These are phyloP conservation scores for Troides helena DNA, from an alignment of 2,888 invertebrate species.

Conservation along the genomic window DNA sequence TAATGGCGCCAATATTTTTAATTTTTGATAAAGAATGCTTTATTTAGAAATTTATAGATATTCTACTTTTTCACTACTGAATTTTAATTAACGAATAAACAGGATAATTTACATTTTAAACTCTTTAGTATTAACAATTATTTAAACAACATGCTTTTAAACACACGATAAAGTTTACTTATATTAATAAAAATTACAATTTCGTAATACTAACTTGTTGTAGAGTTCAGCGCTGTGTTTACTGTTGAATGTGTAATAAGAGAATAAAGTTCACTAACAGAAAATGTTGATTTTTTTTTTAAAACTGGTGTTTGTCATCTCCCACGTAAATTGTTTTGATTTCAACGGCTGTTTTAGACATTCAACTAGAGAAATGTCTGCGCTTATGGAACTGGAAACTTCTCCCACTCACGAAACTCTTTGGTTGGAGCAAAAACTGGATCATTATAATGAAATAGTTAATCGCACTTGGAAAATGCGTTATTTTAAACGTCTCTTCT, in stretches of 20 bases:
- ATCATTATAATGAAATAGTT: slow-evolving; percentile 58
- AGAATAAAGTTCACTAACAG: not conserved
- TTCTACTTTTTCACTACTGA: no score
- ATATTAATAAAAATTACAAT: slow-evolving; percentile 14
- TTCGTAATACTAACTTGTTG: slow-evolving; percentile 6
- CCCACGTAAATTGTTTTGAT: slow-evolving; percentile 39
- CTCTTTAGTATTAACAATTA: no score
- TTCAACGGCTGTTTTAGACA: slow-evolving; percentile 48
- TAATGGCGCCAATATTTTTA: no score
- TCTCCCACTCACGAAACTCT: slow-evolving; percentile 38
- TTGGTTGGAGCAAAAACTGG: slow-evolving; percentile 62
- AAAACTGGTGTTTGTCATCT: slow-evolving; percentile 33
- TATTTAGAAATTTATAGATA: no score
- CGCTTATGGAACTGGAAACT: slow-evolving; percentile 35
- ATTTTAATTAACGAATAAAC: no score
- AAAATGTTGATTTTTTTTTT: slow-evolving; percentile 33
- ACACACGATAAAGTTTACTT: slow-evolving; percentile 20
- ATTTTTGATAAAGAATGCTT: no score
- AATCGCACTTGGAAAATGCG: slow-evolving; percentile 61
- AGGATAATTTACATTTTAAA: no score
- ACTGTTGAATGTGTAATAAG: not conserved
- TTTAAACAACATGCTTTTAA: slow-evolving; percentile 17
- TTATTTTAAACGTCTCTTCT: slow-evolving; percentile 58
- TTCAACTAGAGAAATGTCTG: slow-evolving; percentile 45
- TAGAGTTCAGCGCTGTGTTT: slow-evolving; percentile 9